Percentiles rank a stretch among this genome's conserved stretches.
Conservation (phyloP, 2,888 invertebrate genomes). For the Plebejus anna region DNA sequence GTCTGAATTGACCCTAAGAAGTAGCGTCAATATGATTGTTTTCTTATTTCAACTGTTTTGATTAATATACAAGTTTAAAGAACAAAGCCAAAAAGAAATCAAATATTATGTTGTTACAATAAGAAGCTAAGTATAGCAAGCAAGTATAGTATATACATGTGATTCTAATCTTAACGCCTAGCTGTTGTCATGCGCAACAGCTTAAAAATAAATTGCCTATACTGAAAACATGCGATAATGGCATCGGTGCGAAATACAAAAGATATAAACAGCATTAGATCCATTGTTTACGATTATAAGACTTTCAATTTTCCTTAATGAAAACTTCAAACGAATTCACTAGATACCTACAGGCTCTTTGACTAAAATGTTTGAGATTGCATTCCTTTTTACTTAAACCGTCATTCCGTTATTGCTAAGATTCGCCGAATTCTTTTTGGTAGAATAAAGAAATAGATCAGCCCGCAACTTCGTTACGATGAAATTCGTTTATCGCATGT, state of each 20-base stretch:
- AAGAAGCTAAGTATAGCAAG: too few relatives aligned
- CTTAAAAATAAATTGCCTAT: background rate
- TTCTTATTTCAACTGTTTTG: too few relatives aligned
- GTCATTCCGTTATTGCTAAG: background rate
- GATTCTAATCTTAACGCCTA: background rate
- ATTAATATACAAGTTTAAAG: too few relatives aligned
- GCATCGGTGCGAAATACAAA: background rate
- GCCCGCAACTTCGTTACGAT: too few relatives aligned
- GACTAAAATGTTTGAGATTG: background rate
- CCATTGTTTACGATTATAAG: background rate
- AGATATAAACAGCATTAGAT: conserved; percentile 1
- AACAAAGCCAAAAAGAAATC: too few relatives aligned
- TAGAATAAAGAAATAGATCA: too few relatives aligned
- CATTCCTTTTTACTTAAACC: background rate
- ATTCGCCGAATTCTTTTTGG: background rate
- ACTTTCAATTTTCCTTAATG: background rate
- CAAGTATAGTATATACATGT: too few relatives aligned
- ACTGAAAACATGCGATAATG: background rate
- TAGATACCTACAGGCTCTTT: background rate
- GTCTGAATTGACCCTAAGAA: too few relatives aligned
- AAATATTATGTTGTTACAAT: too few relatives aligned
- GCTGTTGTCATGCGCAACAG: background rate
- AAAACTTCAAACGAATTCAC: background rate
- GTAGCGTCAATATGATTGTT: too few relatives aligned
- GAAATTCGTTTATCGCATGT: too few relatives aligned